Base-by-base conservation (phyloP, 2,113 vertebrate genomes). In the Gambusia holbrooki region DNA sequence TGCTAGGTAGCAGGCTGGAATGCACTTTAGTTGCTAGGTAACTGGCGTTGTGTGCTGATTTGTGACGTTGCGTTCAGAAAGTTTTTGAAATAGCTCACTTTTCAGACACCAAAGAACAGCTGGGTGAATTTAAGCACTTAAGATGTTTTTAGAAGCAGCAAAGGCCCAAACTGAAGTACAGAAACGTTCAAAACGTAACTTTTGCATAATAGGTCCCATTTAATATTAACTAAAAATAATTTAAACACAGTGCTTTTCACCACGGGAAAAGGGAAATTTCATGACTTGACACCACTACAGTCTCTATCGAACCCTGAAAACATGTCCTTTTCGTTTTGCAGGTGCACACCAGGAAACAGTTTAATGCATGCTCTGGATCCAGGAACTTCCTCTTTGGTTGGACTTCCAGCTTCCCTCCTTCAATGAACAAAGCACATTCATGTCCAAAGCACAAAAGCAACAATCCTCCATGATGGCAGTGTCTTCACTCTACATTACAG, bases 381-480 rank as follows among this genome's bases (percentile, higher is more conserved):
- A 30, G 74, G 72, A 83, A 35, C 60, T 90, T 88, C 86, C 85
- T 83, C 77, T 80, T 76, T 68, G 58, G 77, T 69, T 84, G 80
- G 81, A 82, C 8, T 13, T 42, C 62, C 66, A 19, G 58, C 32
- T 45, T 71, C 28, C 27, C 1, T n/a, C 7, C 0, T 64, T 82
- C 62, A 60, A 74, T 88, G 84, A 92, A 69, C 73, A 79, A 76
- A 86, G 73, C 62, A 35, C 37, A 74, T 78, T 82, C 54, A 8
- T 45, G 5, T 71, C 72, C 74, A 72, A 60, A 73, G 45, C 37
- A 76, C 66, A 88, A n/a, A 66, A 73, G 61, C 27, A 70, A 40
- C 81, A 75, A 81, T 77, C 84, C 73, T 82, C 83, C 66, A 76
- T 91, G 73, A 95, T 95, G 92, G 91, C 91, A 28, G 80, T 94